These are phyloP conservation scores for Steinernema khuongi DNA, from an alignment of 1,140 invertebrate species.

Conservation along the genomic window DNA sequence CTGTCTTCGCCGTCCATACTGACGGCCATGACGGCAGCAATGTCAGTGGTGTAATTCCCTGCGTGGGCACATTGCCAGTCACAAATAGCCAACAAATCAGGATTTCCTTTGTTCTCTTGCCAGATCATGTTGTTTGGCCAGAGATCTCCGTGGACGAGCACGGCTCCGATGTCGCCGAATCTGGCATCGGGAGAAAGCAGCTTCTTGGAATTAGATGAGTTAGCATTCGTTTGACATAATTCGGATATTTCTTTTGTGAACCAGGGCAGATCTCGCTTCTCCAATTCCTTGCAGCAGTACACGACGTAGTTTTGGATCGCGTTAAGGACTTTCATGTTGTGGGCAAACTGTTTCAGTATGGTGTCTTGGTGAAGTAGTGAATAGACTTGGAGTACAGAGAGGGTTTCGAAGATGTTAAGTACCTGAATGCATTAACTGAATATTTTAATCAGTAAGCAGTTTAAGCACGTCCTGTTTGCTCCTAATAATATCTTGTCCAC, in stretches of 20 bases:
- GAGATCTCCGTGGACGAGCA: not conserved
- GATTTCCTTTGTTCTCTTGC: not conserved
- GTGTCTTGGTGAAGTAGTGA: not conserved
- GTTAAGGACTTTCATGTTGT: not conserved
- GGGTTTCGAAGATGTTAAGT: not conserved
- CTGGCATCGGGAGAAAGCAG: not conserved
- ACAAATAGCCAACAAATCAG: not conserved
- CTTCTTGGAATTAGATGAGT: not conserved
- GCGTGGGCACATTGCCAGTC: not conserved
- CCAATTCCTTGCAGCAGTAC: not conserved
- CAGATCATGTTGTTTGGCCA: slow-evolving; percentile 12
- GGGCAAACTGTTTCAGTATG: not conserved
- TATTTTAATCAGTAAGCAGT: too few species aligned
- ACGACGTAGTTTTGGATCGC: not conserved
- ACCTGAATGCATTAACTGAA: too few species aligned
- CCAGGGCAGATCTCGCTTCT: not conserved
- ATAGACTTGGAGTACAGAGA: not conserved
- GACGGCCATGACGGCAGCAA: not conserved
- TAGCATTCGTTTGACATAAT: not conserved
- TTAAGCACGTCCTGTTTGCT: too few species aligned
- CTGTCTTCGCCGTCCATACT: not conserved
- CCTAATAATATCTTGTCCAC: too few species aligned
- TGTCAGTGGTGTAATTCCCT: not conserved
- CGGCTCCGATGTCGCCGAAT: not conserved
- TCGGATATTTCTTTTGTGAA: not conserved